Percentiles rank a stretch among this genome's conserved stretches.
Conservation (phyloP, 1,140 invertebrate genomes). For the Saccostrea cuccullata region DNA sequence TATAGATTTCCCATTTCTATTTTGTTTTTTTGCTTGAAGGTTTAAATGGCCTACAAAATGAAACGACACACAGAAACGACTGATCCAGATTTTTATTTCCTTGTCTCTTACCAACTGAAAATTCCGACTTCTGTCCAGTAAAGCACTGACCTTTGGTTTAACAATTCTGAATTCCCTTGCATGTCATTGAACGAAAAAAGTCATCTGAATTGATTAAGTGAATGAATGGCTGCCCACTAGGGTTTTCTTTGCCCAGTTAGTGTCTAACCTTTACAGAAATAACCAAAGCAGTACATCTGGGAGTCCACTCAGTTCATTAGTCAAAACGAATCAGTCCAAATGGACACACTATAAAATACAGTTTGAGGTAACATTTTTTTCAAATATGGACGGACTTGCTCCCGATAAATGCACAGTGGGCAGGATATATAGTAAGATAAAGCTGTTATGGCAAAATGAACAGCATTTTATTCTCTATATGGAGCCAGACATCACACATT, state of each 20-base stretch:
- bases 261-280: not conserved
- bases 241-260: not conserved
- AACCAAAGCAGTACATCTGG: not conserved
- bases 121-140: not conserved
- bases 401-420: not conserved
- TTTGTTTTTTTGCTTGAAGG: too few species aligned
- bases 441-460: not conserved
- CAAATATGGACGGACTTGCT: not conserved
- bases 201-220: constrained; percentile 1
- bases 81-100: too few species aligned
- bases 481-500: constrained; percentile 16
- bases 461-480: not conserved
- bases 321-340: not conserved
- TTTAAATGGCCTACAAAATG: too few species aligned
- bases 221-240: not conserved
- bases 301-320: constrained; percentile 15
- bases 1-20: too few species aligned
- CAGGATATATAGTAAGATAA: constrained; percentile 4
- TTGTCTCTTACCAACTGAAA: too few species aligned
- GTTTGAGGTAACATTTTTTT: not conserved
- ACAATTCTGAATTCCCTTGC: not conserved
- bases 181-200: not conserved
- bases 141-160: not conserved
- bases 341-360: not conserved
- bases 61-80: too few species aligned